Percentiles rank a stretch among this genome's conserved stretches.
Evolutionary conservation across 2,113 vertebrate genomes (phyloP).

Genomic region (Chunga burmeisteri): DNA sequence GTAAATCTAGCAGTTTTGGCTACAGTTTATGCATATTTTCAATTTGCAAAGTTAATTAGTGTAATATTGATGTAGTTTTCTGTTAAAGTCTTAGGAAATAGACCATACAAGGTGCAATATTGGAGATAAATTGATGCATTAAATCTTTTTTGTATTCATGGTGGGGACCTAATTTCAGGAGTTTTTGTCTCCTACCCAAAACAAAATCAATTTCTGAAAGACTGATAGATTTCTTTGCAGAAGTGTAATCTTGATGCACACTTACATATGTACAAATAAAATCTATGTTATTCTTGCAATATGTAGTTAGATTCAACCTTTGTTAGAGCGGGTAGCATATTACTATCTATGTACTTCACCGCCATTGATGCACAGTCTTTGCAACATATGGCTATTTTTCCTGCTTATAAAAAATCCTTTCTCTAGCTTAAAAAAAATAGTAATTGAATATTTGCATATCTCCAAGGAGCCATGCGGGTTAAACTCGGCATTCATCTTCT

Average conservation of each 20-base stretch:
- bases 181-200: background rate
- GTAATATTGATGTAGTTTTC: background rate
- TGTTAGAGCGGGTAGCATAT: slow-evolving; percentile 40
- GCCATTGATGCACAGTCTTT: slow-evolving; percentile 44
- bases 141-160: background rate
- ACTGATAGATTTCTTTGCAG: background rate
- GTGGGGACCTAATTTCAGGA: background rate
- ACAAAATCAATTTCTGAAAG: background rate
- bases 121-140: background rate
- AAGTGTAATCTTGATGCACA: slow-evolving; percentile 24
- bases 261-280: slow-evolving; percentile 34
- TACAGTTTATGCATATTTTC: background rate
- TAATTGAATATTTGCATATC: slow-evolving; percentile 81
- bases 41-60: background rate
- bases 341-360: slow-evolving; percentile 35
- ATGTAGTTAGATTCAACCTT: slow-evolving; percentile 39
- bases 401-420: background rate
- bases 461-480: slow-evolving; percentile 64
- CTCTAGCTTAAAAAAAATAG: background rate
- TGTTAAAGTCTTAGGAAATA: background rate
- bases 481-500: slow-evolving; percentile 74
- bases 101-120: background rate
- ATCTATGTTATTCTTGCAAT: slow-evolving; percentile 41
- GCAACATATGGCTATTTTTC: slow-evolving; percentile 15
- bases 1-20: background rate